Evolutionary conservation across 2,888 invertebrate species (phyloP).

Genomic region (Tachina lurida): DNA sequence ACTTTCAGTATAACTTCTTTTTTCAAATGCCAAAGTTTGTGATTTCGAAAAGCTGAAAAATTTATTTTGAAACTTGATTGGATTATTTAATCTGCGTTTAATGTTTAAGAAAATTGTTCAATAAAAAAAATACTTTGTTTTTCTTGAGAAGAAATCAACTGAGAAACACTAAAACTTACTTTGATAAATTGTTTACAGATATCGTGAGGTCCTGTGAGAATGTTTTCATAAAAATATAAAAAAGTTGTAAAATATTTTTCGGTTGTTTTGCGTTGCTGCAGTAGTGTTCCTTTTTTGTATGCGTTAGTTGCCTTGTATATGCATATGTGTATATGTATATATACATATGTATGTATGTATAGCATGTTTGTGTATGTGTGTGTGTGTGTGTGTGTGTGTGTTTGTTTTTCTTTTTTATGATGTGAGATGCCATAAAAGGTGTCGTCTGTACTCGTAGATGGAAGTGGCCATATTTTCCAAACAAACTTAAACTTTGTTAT

Average conservation of each 20-base stretch:
- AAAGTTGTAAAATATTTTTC: slow-evolving; percentile 1
- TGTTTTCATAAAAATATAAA: slow-evolving; percentile 15
- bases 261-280: not conserved
- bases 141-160: not conserved
- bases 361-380: not conserved
- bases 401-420: slow-evolving; percentile 27
- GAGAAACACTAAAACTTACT: slow-evolving; percentile 26
- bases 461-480: slow-evolving; percentile 53
- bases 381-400: not conserved
- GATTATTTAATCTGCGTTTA: not conserved
- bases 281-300: not conserved
- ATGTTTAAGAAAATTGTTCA: not conserved
- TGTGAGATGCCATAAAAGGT: slow-evolving; percentile 52
- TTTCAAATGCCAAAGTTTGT: too few relatives aligned
- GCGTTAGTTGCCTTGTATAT: not conserved
- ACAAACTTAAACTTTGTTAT: slow-evolving; percentile 72
- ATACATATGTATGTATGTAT: not conserved
- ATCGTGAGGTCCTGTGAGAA: slow-evolving; percentile 5
- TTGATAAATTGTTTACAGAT: slow-evolving; percentile 23
- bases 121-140: not conserved
- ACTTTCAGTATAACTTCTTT: too few relatives aligned
- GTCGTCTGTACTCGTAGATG: slow-evolving; percentile 25
- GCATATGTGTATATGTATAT: not conserved
- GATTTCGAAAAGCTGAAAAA: too few relatives aligned
- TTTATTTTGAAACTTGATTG: too few relatives aligned